Conservation (phyloP, 2,888 invertebrate genomes). For the Rhaphigaster nebulosa region DNA sequence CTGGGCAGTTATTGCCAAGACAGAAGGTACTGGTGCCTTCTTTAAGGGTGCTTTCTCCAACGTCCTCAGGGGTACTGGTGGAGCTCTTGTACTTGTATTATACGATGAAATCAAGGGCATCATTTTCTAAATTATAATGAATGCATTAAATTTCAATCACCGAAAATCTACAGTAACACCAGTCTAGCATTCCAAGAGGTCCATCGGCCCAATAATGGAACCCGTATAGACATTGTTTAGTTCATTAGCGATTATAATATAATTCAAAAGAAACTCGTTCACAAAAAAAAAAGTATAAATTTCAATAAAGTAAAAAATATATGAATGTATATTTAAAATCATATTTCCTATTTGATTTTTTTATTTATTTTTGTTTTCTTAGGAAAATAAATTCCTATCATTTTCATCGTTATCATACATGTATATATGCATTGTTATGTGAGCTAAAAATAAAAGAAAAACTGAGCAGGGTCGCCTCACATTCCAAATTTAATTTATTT, state of each 20-base stretch:
- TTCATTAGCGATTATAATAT: constrained; percentile 54
- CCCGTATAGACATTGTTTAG: constrained; percentile 57
- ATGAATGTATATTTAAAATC: constrained; percentile 33
- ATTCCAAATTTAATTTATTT: constrained; percentile 58
- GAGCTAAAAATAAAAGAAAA: constrained; percentile 24
- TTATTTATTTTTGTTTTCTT: constrained; percentile 41
- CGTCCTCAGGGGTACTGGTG: constrained; percentile 76
- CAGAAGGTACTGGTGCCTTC: constrained; percentile 78
- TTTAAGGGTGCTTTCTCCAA: constrained; percentile 81
- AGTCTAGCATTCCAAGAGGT: constrained; percentile 58
- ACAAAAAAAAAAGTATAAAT: constrained; percentile 42
- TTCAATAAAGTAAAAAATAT: constrained; percentile 39
- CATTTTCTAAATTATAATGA: constrained; percentile 66
- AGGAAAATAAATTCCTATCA: constrained; percentile 48
- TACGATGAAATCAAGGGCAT: constrained; percentile 78
- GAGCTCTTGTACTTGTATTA: constrained; percentile 78
- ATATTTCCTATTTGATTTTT: constrained; percentile 13
- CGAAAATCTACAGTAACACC: constrained; percentile 57
- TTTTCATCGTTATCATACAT: constrained; percentile 53
- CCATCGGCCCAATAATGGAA: constrained; percentile 53
- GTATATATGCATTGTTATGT: constrained; percentile 57
- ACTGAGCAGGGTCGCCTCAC: constrained; percentile 53
- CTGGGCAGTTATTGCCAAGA: constrained; percentile 76
- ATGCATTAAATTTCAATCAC: constrained; percentile 50
- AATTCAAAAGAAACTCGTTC: constrained; percentile 29